Evolutionary conservation across 1,140 invertebrate genomes (phyloP).

Genomic region (Sitodiplosis mosellana): DNA sequence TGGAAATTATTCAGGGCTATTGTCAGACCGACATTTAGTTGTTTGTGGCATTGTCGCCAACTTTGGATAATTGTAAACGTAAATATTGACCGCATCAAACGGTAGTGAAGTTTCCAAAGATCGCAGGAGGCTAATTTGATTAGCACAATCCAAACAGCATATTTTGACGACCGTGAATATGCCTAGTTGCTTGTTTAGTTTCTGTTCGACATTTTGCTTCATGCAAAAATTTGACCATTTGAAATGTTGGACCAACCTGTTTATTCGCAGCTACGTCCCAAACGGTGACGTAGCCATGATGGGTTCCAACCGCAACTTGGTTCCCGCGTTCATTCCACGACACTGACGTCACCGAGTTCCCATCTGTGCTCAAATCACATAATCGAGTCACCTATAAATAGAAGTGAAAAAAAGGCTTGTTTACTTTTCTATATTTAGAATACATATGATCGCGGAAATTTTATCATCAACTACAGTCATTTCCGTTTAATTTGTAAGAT

Average conservation of each 20-base stretch:
- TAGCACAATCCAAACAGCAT: not conserved
- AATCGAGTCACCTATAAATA: conserved; percentile 60
- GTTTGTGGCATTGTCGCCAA: not conserved
- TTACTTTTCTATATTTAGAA: no score
- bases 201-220: no score
- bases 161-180: no score
- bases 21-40: no score
- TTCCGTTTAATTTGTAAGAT: no score
- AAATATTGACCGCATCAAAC: not conserved
- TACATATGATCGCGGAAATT: no score
- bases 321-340: conserved; percentile 97
- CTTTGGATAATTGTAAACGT: not conserved
- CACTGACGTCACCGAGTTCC: conserved; percentile 93
- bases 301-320: conserved; percentile 91
- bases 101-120: not conserved
- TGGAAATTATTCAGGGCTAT: no score
- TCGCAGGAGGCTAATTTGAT: not conserved
- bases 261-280: conserved; percentile 96
- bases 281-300: conserved; percentile 90
- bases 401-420: no score
- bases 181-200: no score
- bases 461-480: no score
- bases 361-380: conserved; percentile 85
- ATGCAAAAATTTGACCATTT: no score
- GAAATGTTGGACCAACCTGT: conserved; percentile 34